Evolutionary conservation across 2,888 invertebrate genomes (phyloP).

Genomic region (Calameuta idolon): DNA sequence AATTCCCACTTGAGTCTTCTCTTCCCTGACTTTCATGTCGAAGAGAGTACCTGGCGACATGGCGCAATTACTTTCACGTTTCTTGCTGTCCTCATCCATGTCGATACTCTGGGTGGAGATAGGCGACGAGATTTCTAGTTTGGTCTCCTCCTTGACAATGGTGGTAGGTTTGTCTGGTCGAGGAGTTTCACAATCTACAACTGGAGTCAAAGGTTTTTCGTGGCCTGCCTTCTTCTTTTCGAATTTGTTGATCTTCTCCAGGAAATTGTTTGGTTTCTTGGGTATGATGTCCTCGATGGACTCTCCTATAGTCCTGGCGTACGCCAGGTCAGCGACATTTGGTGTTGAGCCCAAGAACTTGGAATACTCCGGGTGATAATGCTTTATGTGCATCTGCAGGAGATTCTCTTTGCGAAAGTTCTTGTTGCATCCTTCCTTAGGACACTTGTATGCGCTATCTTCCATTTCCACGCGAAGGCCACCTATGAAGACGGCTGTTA

Average conservation of each 20-base stretch:
- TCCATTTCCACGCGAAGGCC: slow-evolving; percentile 73
- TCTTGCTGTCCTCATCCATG: slow-evolving; percentile 44
- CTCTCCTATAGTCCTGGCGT: slow-evolving; percentile 80
- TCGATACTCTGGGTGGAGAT: slow-evolving; percentile 45
- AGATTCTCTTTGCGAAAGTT: slow-evolving; percentile 92
- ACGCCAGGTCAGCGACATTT: slow-evolving; percentile 87
- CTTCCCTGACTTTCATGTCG: slow-evolving; percentile 61
- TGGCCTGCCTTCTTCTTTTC: slow-evolving; percentile 43
- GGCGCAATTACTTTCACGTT: slow-evolving; percentile 49
- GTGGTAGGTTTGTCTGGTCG: slow-evolving; percentile 5
- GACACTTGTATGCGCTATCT: slow-evolving; percentile 78
- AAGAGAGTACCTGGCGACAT: slow-evolving; percentile 62
- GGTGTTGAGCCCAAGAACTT: slow-evolving; percentile 84
- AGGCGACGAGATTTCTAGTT: slow-evolving; percentile 48
- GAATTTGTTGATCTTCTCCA: slow-evolving; percentile 66
- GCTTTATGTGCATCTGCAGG: slow-evolving; percentile 93
- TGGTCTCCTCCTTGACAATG: slow-evolving; percentile 44
- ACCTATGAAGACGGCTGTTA: slow-evolving; percentile 66
- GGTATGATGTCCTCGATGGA: slow-evolving; percentile 68
- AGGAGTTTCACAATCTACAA: slow-evolving; percentile 7
- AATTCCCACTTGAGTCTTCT: slow-evolving; percentile 67
- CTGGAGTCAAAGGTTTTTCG: slow-evolving; percentile 35
- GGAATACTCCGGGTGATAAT: slow-evolving; percentile 87
- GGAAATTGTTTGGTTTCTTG: slow-evolving; percentile 60
- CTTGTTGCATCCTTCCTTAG: slow-evolving; percentile 86